Conservation (phyloP, 2,113 vertebrate species). For the Zosterops pallidus region DNA sequence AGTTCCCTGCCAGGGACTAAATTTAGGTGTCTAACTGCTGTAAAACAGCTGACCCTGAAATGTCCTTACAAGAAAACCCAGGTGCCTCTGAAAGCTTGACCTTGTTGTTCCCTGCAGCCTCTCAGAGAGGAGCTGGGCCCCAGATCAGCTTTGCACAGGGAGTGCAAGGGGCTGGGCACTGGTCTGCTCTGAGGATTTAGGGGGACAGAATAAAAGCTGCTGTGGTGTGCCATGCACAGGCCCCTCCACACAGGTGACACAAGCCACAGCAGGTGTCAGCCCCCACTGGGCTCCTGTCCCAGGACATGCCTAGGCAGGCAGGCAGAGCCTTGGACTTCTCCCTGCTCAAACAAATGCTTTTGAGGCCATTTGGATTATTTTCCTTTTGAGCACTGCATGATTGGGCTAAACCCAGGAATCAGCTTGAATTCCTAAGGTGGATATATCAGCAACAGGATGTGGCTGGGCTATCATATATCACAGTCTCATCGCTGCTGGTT, state of each 20-base stretch:
- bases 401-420: not conserved
- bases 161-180: not conserved
- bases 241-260: not conserved
- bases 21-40: not conserved
- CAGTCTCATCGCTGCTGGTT: not conserved
- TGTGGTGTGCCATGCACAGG: rapidly evolving
- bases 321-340: not conserved
- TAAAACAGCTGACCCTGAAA: not conserved
- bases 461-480: rapidly evolving
- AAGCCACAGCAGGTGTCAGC: not conserved
- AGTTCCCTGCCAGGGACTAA: not conserved
- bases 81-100: not conserved
- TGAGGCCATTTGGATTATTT: not conserved
- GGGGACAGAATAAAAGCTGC: not conserved
- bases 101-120: not conserved
- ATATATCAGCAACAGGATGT: not conserved
- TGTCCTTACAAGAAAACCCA: not conserved
- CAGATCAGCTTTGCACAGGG: not conserved
- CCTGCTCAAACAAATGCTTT: not conserved
- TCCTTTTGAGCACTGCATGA: not conserved
- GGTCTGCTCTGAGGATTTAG: rapidly evolving
- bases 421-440: not conserved
- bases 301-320: rapidly evolving
- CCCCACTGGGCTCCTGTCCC: not conserved
- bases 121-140: not conserved